Evolutionary conservation across 1,140 invertebrate genomes (phyloP).

Genomic region (Acyrthosiphon pisum): DNA sequence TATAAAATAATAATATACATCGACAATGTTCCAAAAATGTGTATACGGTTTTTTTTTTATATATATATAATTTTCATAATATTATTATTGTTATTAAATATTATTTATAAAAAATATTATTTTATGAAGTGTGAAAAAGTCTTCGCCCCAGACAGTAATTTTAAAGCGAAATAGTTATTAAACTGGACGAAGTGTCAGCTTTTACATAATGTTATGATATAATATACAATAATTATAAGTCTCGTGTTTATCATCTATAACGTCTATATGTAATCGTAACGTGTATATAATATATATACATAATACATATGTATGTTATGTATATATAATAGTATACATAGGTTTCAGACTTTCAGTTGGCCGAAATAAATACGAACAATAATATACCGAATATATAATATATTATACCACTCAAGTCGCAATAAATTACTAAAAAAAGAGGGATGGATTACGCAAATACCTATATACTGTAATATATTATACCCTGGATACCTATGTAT

Average conservation of each 20-base stretch:
- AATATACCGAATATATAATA: neutral
- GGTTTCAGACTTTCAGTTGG: neutral
- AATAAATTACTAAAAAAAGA: neutral
- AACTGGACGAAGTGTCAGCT: neutral
- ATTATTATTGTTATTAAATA: neutral
- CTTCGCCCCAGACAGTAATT: neutral
- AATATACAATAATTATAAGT: neutral
- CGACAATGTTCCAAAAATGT: neutral
- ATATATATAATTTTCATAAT: neutral
- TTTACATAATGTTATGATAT: neutral
- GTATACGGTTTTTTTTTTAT: slow-evolving; percentile 6
- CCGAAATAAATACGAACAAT: neutral
- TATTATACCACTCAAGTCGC: neutral
- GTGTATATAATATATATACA: neutral
- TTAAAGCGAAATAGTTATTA: neutral
- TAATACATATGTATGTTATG: neutral
- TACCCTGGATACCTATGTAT: neutral
- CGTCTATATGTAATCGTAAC: neutral
- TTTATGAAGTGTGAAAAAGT: neutral
- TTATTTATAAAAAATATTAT: neutral
- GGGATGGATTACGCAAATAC: too few relatives aligned
- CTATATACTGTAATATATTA: neutral
- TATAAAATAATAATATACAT: neutral
- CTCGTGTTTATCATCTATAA: neutral
- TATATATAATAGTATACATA: neutral